These are phyloP conservation scores for Ips nitidus DNA, from an alignment of 1,140 invertebrate genomes.

Conservation along the genomic window DNA sequence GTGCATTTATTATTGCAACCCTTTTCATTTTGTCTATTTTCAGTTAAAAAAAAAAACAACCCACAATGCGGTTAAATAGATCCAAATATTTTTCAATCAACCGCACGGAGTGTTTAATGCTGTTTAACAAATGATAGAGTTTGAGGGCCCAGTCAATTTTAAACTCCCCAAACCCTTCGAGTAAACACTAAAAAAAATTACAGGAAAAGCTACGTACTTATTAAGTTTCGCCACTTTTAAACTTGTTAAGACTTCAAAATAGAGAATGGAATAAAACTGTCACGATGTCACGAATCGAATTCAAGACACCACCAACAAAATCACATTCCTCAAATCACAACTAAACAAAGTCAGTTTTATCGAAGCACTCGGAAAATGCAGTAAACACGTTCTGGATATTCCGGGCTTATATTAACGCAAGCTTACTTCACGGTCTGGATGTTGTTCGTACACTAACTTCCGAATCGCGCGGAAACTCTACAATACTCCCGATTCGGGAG, in stretches of 20 bases:
- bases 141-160: too few species aligned
- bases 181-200: neutral
- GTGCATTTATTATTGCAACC: conserved; percentile 12
- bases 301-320: neutral
- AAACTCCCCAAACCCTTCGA: too few species aligned
- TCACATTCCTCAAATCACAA: conserved; percentile 16
- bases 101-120: too few species aligned
- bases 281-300: conserved; percentile 4
- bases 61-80: too few species aligned
- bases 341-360: neutral
- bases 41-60: neutral
- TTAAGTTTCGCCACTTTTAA: conserved; percentile 26
- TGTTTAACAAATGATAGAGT: too few species aligned
- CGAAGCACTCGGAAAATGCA: conserved; percentile 14
- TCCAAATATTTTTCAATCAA: too few species aligned
- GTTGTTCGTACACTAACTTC: conserved; percentile 27
- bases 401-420: neutral
- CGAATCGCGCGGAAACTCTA: conserved; percentile 16
- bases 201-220: conserved; percentile 14
- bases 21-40: neutral
- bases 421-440: conserved; percentile 13
- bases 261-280: neutral
- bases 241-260: neutral
- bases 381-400: conserved; percentile 16
- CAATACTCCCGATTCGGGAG: conserved; percentile 11